Evolutionary conservation across 1,140 invertebrate species (phyloP).

Genomic region (Drosophila bipectinata): DNA sequence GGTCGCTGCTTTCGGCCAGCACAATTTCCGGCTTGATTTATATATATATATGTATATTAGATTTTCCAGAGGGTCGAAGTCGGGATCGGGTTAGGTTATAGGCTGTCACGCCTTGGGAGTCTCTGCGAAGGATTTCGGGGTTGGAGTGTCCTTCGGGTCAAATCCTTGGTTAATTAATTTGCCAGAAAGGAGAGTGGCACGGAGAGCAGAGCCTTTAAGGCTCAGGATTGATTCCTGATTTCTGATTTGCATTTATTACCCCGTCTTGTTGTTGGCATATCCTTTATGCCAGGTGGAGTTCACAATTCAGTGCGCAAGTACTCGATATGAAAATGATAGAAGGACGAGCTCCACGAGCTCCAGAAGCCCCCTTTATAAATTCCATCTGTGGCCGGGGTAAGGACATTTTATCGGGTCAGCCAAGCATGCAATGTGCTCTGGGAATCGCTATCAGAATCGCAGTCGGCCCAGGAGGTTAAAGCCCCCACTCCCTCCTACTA

Average conservation of each 20-base stretch:
- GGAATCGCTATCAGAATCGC: slow-evolving; percentile 2
- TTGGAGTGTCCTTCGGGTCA: slow-evolving; percentile 18
- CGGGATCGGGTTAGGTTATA: slow-evolving; percentile 27
- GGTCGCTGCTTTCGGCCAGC: slow-evolving; percentile 54
- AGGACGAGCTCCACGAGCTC: neutral
- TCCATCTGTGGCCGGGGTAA: neutral
- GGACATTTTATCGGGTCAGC: slow-evolving; percentile 61
- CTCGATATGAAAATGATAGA: neutral
- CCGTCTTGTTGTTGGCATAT: slow-evolving; percentile 24
- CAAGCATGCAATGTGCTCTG: slow-evolving; percentile 51
- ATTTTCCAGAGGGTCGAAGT: neutral
- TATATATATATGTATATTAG: slow-evolving; percentile 26
- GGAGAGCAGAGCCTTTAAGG: slow-evolving; percentile 8
- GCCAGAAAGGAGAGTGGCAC: slow-evolving; percentile 27
- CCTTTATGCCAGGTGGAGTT: slow-evolving; percentile 60
- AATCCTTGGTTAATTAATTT: slow-evolving; percentile 54
- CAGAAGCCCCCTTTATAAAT: neutral
- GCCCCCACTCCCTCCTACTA: no score
- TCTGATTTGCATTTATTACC: slow-evolving; percentile 58
- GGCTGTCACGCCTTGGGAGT: slow-evolving; percentile 66
- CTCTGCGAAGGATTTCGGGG: neutral
- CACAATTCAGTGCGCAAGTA: slow-evolving; percentile 19
- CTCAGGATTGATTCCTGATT: slow-evolving; percentile 39
- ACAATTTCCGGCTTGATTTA: slow-evolving; percentile 71
- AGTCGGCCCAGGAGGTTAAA: neutral